Evolutionary conservation across 2,888 invertebrate genomes (phyloP), one percentile per base, ranked within the genome.

Genomic region (Ligdia adustata): DNA sequence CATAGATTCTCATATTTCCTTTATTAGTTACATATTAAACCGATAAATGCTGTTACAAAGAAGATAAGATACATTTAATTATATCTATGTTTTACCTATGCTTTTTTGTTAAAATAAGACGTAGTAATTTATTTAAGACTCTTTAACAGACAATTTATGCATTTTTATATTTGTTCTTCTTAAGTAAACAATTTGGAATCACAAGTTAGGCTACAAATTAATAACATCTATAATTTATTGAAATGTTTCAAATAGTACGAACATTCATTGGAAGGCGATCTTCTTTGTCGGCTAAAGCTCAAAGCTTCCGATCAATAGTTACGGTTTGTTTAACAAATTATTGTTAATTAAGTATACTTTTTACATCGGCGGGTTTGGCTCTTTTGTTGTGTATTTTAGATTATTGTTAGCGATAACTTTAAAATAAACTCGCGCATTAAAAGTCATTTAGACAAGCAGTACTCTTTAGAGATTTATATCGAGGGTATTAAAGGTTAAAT

Each of bases 311-410:
- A 57, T 65, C 65, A 55, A 60, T 62, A 63, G 72, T 69, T 71
- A 78, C 75, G 79, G 77, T 75, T 80, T 79, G 79, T 76, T 82
- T 80, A 82, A 79, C 84, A 76, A 75, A 79, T 82, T 75, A 75
- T 82, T 77, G 75, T 79, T 86, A 86, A 86, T 86, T 84, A n/a
- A n/a, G n/a, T n/a, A 83, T 70, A 60, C 57, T 61, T 60, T 60
- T 70, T 69, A n/a, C 68, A 66, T 62, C 68, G 67, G 64, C 67
- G 60, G 57, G 61, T 68, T 65, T 64, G 58, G 60, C 24, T 49
- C 52, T 42, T 57, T 57, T 60, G 58, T 56, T 48, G 49, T 42
- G 35, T 32, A 50, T 55, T 55, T 46, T 38, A 57, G 57, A 60
- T 60, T 49, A 48, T 54, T 50, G 40, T 38, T 38, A 41, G 34